Evolutionary conservation across 2,888 invertebrate species (phyloP), one percentile per base, ranked within the genome.

Genomic region (Cyaniris semiargus): DNA sequence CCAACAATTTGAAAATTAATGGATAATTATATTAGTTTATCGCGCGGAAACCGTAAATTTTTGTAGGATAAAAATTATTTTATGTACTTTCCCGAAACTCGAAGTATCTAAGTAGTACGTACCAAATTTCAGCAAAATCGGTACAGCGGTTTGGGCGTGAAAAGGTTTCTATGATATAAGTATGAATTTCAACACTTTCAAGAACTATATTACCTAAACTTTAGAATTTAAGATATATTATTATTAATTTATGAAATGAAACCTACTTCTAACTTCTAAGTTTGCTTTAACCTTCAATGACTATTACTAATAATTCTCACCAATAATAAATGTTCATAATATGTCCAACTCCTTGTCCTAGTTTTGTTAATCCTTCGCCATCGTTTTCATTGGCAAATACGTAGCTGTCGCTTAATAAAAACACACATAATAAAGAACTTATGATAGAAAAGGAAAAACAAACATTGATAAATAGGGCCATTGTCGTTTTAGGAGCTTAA

Each of bases 241-340:
- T 38, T 8, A 38, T 7, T 8, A 38, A 38, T 38, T 38, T 34
- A 34, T 7, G 7, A 34, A 34, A 31, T 31, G 31, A 31, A 34
- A 34, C 38, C 38, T 38, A n/a, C n/a, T n/a, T n/a, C n/a, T n/a
- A n/a, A 38, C 38, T 38, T 38, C 48, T 48, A 15, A 48, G 48
- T 48, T 48, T 15, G 48, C 48, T 48, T 15, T 48, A 48, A 27
- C 66, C 66, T 75, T 34, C 5, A 56, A 15, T 75, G 23, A n/a
- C 44, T n/a, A 70, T 23, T 48, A 27, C 15, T 10, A 66, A 0
- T 27, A 38, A n/a, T 79, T 84, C 95, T 93, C 94, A 98, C 98
- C 98, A 98, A 88, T 98, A 98, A 83, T 97, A 95, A 89, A 98
- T 97, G 91, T 96, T 97, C 91, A 98, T 95, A 76, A 97, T 96